These are phyloP conservation scores for Cerceris ruficornis DNA, from an alignment of 2,888 invertebrate species.

Conservation along the genomic window DNA sequence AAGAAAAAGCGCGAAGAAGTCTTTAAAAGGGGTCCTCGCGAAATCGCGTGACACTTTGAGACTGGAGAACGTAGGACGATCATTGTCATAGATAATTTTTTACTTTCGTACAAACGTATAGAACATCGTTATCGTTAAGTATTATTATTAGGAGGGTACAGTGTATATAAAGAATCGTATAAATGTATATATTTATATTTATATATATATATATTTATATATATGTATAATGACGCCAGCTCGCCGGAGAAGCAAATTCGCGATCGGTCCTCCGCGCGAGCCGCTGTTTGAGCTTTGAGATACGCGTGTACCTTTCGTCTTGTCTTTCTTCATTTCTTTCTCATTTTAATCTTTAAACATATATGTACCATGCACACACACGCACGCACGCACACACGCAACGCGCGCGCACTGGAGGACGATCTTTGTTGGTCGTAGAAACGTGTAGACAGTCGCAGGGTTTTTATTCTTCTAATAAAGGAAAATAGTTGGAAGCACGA, in stretches of 20 bases:
- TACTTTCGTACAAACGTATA: slow-evolving; percentile 73
- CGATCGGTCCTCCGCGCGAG: slow-evolving; percentile 81
- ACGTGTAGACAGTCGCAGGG: too few species aligned
- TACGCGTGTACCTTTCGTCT: slow-evolving; percentile 75
- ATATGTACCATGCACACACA: slow-evolving; percentile 46
- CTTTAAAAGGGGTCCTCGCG: not conserved
- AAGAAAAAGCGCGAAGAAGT: too few species aligned
- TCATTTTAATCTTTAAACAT: slow-evolving; percentile 27
- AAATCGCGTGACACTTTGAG: slow-evolving; percentile 64
- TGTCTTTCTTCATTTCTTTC: slow-evolving; percentile 44
- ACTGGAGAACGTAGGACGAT: slow-evolving; percentile 60
- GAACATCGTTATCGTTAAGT: slow-evolving; percentile 71
- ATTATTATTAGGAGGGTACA: slow-evolving; percentile 75
- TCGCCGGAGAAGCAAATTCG: slow-evolving; percentile 81
- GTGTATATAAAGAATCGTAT: slow-evolving; percentile 75
- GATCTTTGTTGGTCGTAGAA: slow-evolving; percentile 34
- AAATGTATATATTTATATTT: slow-evolving; percentile 73
- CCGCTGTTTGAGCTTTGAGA: slow-evolving; percentile 81
- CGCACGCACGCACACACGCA: slow-evolving; percentile 43
- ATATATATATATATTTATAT: slow-evolving; percentile 71
- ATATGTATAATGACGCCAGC: slow-evolving; percentile 79
- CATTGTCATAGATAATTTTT: slow-evolving; percentile 51
- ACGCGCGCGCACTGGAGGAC: slow-evolving; percentile 50
- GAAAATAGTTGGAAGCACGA: slow-evolving; percentile 30
- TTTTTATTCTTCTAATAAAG: too few species aligned